Evolutionary conservation across 2,113 vertebrate genomes (phyloP), one percentile per base, ranked within the genome.

Genomic region (Telmatochromis bifrenatus): DNA sequence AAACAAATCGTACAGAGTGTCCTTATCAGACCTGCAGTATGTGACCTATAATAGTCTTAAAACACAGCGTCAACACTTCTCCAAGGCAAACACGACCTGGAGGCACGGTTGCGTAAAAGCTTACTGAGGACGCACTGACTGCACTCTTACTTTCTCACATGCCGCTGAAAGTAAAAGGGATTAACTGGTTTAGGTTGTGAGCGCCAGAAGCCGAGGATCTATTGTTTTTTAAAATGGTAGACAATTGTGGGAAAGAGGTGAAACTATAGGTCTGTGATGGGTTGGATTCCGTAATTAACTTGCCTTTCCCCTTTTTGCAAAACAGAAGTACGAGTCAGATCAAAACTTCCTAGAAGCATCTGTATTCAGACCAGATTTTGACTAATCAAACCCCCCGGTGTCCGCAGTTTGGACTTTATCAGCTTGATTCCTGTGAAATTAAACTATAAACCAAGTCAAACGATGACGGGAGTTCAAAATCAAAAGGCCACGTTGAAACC

Each of bases 91-190:
- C 62, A 33, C 53, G 19, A 87, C 84, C 89, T 37, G 45, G 17
- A 88, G 86, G 56, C 37, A 39, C 51, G 5, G 33, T 83, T 58
- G 79, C 85, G 28, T 83, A 84, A 85, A 85, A 19, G 65, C 84
- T 53, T 82, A 86, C 88, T 93, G 75, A 73, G 84, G 79, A 56
- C 87, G 45, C 90, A 51, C 35, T 83, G 87, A 7, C 70, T 84
- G 70, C 87, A 89, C 91, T 89, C 83, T 90, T 75, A 91, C 94
- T 92, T 92, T 91, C 90, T 89, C 90, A 75, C 87, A 88, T 85
- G 89, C 88, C 65, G 39, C 86, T 83, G 89, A 84, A 87, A 86
- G 75, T 85, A 92, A 94, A 94, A 83, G 4, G 87, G 93, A 94
- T 93, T 94, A 93, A 86, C 81, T 10, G 56, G 68, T 77, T 94